Evolutionary conservation across 2,888 invertebrate species (phyloP).

Genomic region (Anoncus sp.): DNA sequence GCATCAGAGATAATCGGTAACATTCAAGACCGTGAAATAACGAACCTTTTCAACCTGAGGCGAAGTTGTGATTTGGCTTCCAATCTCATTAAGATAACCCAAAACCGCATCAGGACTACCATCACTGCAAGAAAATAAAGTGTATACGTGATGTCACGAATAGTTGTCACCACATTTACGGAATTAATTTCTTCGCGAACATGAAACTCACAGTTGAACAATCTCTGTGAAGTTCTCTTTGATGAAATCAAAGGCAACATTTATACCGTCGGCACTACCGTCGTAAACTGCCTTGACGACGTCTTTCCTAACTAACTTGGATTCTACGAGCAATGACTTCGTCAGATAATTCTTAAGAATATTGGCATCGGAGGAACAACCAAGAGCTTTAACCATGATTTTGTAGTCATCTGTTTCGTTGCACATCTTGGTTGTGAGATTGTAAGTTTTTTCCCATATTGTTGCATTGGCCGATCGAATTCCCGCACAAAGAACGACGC

Average conservation of each 20-base stretch:
- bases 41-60: slow-evolving; percentile 55
- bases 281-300: slow-evolving; percentile 55
- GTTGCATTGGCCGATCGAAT: slow-evolving; percentile 71
- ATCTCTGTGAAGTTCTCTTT: slow-evolving; percentile 50
- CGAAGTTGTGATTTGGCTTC: slow-evolving; percentile 48
- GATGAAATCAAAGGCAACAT: slow-evolving; percentile 67
- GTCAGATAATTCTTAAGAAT: slow-evolving; percentile 75
- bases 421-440: slow-evolving; percentile 27
- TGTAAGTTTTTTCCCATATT: slow-evolving; percentile 65
- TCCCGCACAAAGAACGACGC: slow-evolving; percentile 83
- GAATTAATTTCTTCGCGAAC: background rate
- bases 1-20: background rate
- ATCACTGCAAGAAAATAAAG: slow-evolving; percentile 30
- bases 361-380: slow-evolving; percentile 82
- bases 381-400: slow-evolving; percentile 81
- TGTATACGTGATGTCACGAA: background rate
- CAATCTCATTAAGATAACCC: slow-evolving; percentile 49
- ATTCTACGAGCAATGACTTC: slow-evolving; percentile 14
- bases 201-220: slow-evolving; percentile 43
- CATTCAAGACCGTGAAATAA: background rate
- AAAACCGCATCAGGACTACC: background rate
- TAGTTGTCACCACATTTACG: background rate
- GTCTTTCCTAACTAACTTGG: slow-evolving; percentile 71
- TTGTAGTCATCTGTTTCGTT: slow-evolving; percentile 76
- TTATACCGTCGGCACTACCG: slow-evolving; percentile 61